Evolutionary conservation across 2,888 invertebrate species (phyloP).

Genomic region (Ptychoptera contaminata): DNA sequence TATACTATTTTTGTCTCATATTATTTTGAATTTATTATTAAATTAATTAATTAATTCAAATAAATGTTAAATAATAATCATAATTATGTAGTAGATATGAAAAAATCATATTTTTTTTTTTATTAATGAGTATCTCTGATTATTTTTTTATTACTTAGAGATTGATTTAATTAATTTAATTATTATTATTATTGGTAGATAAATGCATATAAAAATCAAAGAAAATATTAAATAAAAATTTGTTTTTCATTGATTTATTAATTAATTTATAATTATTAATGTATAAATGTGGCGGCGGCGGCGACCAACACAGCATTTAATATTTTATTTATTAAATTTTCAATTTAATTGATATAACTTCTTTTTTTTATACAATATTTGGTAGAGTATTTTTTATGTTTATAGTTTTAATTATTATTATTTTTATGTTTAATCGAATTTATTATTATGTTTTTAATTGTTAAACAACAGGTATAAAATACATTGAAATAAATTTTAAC

Average conservation of each 20-base stretch:
- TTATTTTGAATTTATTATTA: background rate
- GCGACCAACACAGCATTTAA: background rate
- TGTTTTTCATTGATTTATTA: background rate
- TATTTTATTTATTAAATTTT: constrained; percentile 1
- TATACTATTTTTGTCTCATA: background rate
- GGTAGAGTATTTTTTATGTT: background rate
- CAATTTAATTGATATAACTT: background rate
- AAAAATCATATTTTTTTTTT: background rate
- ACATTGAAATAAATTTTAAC: too few relatives aligned
- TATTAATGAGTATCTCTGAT: background rate
- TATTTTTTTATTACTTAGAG: background rate
- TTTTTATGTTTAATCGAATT: background rate
- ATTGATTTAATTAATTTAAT: constrained; percentile 3
- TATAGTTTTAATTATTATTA: constrained; percentile 2
- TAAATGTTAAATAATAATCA: background rate
- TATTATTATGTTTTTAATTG: background rate
- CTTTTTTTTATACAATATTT: background rate
- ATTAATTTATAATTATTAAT: background rate
- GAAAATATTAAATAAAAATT: too few relatives aligned
- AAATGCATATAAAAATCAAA: background rate
- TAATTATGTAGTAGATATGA: background rate
- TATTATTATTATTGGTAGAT: constrained; percentile 1
- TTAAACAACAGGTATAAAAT: too few relatives aligned
- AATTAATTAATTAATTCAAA: constrained; percentile 1
- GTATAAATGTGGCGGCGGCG: background rate